Conservation (phyloP, 2,888 invertebrate genomes). For the Leucozona laternaria region DNA sequence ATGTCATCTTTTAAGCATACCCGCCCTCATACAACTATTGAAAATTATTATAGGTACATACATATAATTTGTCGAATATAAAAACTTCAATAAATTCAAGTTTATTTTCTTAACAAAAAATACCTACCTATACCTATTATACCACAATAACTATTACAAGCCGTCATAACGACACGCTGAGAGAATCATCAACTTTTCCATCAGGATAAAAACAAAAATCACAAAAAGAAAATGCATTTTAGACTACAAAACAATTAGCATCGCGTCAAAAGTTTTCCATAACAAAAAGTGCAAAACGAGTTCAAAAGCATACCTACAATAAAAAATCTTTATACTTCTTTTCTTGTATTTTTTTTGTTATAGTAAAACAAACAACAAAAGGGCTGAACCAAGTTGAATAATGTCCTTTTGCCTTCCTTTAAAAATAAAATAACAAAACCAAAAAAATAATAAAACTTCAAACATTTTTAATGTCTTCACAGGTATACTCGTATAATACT, state of each 20-base stretch:
- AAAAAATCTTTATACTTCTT: not conserved
- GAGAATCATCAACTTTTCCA: constrained; percentile 19
- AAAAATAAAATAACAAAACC: constrained; percentile 15
- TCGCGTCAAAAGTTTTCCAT: constrained; percentile 50
- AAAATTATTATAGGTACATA: too few species aligned
- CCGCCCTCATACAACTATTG: not conserved
- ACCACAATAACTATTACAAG: constrained; percentile 26
- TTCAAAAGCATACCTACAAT: not conserved
- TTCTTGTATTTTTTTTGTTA: not conserved
- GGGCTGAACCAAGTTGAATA: constrained; percentile 56
- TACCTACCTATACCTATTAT: too few species aligned
- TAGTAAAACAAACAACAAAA: constrained; percentile 52
- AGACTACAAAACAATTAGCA: constrained; percentile 52
- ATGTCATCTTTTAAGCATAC: too few species aligned
- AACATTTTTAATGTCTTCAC: constrained; percentile 27
- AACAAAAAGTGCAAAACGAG: constrained; percentile 21
- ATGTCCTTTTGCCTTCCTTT: constrained; percentile 45
- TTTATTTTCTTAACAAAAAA: not conserved
- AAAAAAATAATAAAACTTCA: constrained; percentile 17
- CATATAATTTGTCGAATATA: too few species aligned
- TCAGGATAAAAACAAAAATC: not conserved
- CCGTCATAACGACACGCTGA: constrained; percentile 21
- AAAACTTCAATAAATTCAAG: constrained; percentile 8
- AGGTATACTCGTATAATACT: not conserved
- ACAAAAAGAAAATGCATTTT: constrained; percentile 32